Evolutionary conservation across 2,888 invertebrate genomes (phyloP).

Genomic region (Ptychoptera albimana): DNA sequence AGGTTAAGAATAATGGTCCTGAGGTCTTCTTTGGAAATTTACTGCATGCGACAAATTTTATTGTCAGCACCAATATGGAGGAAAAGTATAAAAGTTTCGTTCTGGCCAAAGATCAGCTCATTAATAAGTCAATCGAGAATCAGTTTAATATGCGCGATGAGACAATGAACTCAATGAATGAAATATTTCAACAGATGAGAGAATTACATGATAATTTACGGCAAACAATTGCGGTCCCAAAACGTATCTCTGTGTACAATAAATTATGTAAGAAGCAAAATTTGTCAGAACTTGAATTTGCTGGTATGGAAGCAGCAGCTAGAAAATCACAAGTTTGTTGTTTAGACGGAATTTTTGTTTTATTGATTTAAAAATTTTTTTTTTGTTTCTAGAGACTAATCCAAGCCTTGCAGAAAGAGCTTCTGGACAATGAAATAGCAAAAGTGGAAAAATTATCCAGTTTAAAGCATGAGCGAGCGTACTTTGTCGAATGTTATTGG

Average conservation of each 20-base stretch:
- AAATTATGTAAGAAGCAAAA: not conserved
- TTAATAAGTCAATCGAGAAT: not conserved
- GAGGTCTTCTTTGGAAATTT: not conserved
- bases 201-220: not conserved
- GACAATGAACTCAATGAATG: not conserved
- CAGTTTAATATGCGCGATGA: not conserved
- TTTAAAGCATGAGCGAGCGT: conserved; percentile 1
- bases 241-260: not conserved
- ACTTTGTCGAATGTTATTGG: conserved; percentile 1
- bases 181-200: not conserved
- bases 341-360: too few species aligned
- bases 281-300: not conserved
- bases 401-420: too few species aligned
- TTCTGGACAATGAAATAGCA: not conserved
- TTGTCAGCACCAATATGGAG: not conserved
- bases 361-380: too few species aligned
- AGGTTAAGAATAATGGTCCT: not conserved
- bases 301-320: not conserved
- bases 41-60: conserved; percentile 1
- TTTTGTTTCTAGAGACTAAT: too few species aligned
- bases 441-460: not conserved
- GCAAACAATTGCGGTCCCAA: not conserved
- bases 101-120: not conserved
- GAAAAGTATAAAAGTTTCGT: not conserved
- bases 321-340: not conserved